These are phyloP conservation scores for Eriosoma lanigerum DNA, from an alignment of 1,140 invertebrate genomes.

Conservation along the genomic window DNA sequence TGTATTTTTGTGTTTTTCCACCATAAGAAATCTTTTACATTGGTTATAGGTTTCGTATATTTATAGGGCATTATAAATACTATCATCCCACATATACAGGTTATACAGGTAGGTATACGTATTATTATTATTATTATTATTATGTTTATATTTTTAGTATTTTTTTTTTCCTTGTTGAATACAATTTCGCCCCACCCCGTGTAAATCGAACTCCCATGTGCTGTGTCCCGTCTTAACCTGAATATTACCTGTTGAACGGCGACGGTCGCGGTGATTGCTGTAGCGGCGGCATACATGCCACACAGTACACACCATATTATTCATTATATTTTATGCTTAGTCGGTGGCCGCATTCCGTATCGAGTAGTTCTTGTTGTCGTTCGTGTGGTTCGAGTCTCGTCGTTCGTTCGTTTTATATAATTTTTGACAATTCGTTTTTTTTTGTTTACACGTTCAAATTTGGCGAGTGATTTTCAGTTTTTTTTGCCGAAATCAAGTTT, in stretches of 20 bases:
- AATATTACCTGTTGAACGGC: conserved; percentile 36
- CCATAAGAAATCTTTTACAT: too few relatives aligned
- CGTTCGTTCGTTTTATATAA: background rate
- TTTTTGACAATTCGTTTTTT: background rate
- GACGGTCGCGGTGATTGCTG: background rate
- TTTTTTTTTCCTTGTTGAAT: conserved; percentile 4
- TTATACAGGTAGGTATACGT: too few relatives aligned
- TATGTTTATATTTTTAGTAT: background rate
- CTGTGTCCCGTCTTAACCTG: conserved; percentile 50
- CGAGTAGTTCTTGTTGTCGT: background rate
- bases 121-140: too few relatives aligned
- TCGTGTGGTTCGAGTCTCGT: conserved; percentile 1
- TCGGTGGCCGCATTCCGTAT: conserved; percentile 45
- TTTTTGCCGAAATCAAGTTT: too few relatives aligned
- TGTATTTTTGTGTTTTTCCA: too few relatives aligned
- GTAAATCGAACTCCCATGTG: background rate
- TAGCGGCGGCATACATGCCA: conserved; percentile 7
- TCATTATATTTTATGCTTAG: conserved; percentile 19
- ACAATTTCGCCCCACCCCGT: conserved; percentile 12
- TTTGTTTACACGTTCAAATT: too few relatives aligned
- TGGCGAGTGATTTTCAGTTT: too few relatives aligned
- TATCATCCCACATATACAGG: too few relatives aligned
- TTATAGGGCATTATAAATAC: too few relatives aligned
- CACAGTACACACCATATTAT: conserved; percentile 27
- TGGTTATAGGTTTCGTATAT: too few relatives aligned